These are phyloP conservation scores for Myrmophylax atrothorax DNA, from an alignment of 2,113 vertebrate genomes.

Conservation along the genomic window DNA sequence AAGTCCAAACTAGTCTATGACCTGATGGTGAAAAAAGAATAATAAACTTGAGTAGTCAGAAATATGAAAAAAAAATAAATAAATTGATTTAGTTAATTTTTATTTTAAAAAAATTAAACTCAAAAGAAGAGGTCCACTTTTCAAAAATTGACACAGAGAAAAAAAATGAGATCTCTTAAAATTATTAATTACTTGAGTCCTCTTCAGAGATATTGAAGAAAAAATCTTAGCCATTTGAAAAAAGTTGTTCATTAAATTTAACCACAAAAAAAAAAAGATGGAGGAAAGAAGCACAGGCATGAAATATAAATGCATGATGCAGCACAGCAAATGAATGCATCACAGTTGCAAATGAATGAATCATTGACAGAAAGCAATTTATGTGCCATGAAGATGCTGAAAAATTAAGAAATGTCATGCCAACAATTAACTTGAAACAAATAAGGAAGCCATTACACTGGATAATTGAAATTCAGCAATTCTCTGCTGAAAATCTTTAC, in stretches of 20 bases:
- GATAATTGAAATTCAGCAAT: background rate
- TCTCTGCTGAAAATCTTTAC: background rate
- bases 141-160: background rate
- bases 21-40: background rate
- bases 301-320: conserved; percentile 10
- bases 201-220: background rate
- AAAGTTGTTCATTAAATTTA: background rate
- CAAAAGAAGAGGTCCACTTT: background rate
- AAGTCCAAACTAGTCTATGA: background rate
- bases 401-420: background rate
- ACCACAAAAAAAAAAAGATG: background rate
- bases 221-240: background rate
- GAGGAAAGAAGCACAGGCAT: background rate
- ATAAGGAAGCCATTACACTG: background rate
- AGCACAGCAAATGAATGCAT: conserved; percentile 21
- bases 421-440: conserved; percentile 8
- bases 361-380: background rate
- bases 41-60: background rate
- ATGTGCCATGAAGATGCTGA: background rate
- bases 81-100: background rate
- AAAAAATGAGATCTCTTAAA: background rate
- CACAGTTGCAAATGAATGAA: background rate
- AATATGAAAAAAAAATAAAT: background rate
- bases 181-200: background rate
- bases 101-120: background rate